Evolutionary conservation across 2,888 invertebrate species (phyloP).

Genomic region (Atrina japonica): DNA sequence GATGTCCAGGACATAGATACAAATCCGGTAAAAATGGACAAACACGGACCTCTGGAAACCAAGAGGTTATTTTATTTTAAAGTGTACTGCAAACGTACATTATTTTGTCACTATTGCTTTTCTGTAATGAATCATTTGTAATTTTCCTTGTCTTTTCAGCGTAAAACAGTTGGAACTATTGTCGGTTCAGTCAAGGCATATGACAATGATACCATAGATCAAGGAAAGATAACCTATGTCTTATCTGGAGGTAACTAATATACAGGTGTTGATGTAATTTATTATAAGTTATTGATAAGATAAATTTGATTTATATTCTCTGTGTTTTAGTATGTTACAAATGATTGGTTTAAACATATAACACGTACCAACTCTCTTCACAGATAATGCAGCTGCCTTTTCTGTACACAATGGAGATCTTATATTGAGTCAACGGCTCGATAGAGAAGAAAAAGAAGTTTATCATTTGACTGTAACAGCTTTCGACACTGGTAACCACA

Average conservation of each 20-base stretch:
- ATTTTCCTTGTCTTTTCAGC: too few species aligned
- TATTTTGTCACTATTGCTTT: too few species aligned
- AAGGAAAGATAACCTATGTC: constrained; percentile 19
- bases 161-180: not conserved
- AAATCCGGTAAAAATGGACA: too few species aligned
- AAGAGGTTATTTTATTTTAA: too few species aligned
- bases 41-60: too few species aligned
- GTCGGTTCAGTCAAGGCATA: not conserved
- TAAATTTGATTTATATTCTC: not conserved
- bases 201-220: constrained; percentile 27
- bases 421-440: not conserved
- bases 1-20: too few species aligned
- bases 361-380: too few species aligned
- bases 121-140: too few species aligned
- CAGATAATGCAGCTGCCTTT: not conserved
- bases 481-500: constrained; percentile 20
- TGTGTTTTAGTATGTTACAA: not conserved
- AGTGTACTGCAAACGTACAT: too few species aligned
- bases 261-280: constrained; percentile 25
- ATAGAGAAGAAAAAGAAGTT: constrained; percentile 22
- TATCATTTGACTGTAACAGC: constrained; percentile 22
- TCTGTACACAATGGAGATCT: constrained; percentile 14
- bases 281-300: not conserved
- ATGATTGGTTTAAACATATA: not conserved
- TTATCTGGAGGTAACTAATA: constrained; percentile 25